Base-by-base conservation (phyloP, 2,888 invertebrate genomes). In the Archips xylosteana region DNA sequence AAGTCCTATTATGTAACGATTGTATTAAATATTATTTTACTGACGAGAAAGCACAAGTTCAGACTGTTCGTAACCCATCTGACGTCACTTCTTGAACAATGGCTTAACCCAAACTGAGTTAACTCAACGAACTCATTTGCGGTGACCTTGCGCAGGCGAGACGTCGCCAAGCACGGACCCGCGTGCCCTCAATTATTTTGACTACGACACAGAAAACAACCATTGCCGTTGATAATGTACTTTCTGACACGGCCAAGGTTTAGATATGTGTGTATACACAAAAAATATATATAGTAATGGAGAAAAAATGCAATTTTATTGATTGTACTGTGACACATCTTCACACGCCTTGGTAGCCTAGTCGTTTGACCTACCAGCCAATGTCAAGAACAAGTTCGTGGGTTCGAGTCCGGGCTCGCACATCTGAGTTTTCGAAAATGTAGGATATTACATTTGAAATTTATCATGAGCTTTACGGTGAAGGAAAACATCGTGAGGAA, bases 51-150 rank as follows among this genome's bases (percentile, higher is more conserved):
- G 32, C 32, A 57, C 4, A 32, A 57, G 9, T 23, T 6, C 15
- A 23, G 51, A 9, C 51, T 8, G n/a, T 10, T 57, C 12, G 6
- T 12, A 12, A 57, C 57, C 57, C 32, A 9, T 42, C 42, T 42
- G 69, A 49, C 61, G 61, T 39, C 67, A 62, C 45, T 34, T 45
- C 15, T 32, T n/a, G 13, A 62, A 73, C 67, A 73, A 69, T 68
- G 68, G 73, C 15, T 57, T 10, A 63, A 59, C 68, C 68, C 51
- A 73, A 73, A 59, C 57, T 15, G 49, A 69, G 63, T 69, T 49
- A 65, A 74, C 49, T 74, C 73, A 65, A 65, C n/a, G 69, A 69
- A 74, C 73, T 64, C 64, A 74, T 74, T 74, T 51, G 54, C 23
- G 34, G 45, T 70, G 70, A 61, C 74, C 74, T 70, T 69, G 73